These are phyloP conservation scores for Agrochola circellaris DNA, from an alignment of 2,888 invertebrate genomes.

Conservation along the genomic window DNA sequence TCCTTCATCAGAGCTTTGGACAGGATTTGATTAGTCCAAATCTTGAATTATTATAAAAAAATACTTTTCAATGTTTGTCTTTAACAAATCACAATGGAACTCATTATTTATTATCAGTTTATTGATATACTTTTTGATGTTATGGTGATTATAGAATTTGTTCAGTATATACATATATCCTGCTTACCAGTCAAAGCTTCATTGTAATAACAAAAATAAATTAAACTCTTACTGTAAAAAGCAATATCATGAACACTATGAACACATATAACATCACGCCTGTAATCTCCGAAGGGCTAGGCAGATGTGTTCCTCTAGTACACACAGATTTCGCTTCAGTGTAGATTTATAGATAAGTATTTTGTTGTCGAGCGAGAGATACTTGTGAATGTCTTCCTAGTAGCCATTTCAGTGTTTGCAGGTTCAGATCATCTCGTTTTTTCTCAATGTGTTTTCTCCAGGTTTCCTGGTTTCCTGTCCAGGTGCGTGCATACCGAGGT, in stretches of 20 bases:
- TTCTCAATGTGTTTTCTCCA: background rate
- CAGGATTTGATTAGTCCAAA: background rate
- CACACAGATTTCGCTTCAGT: background rate
- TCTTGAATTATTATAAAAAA: background rate
- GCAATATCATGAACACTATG: too few relatives aligned
- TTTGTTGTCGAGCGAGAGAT: background rate
- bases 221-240: too few relatives aligned
- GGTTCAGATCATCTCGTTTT: background rate
- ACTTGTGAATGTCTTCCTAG: background rate
- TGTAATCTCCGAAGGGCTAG: too few relatives aligned
- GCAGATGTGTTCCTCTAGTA: too few relatives aligned
- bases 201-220: background rate
- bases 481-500: background rate
- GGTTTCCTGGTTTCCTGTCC: background rate
- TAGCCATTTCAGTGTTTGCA: background rate
- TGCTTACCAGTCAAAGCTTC: too few relatives aligned
- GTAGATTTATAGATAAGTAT: background rate
- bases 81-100: background rate
- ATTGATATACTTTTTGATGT: background rate
- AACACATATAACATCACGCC: too few relatives aligned
- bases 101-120: background rate
- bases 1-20: background rate
- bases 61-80: background rate
- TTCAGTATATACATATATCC: background rate
- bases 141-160: background rate